These are phyloP conservation scores for Ellobius talpinus DNA, from an alignment of 2,113 vertebrate species.

Conservation along the genomic window DNA sequence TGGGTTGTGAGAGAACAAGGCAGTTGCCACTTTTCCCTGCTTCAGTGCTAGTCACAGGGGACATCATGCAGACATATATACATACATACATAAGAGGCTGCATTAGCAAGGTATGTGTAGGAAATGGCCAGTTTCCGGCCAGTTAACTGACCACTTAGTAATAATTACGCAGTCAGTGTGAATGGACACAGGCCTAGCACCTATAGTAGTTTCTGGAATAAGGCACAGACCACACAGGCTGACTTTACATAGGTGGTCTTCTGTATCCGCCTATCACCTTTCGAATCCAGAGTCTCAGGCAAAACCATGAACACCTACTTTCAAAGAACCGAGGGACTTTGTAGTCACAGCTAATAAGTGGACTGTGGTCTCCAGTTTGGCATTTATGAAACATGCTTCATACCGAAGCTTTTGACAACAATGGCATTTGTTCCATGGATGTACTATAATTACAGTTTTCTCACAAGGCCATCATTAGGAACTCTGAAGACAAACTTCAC, in stretches of 20 bases:
- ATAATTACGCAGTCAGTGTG: not conserved
- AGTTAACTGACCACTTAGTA: slow-evolving; percentile 1
- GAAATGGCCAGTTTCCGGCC: not conserved
- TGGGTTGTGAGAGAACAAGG: not conserved
- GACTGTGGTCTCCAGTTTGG: not conserved
- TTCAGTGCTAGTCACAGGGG: not conserved
- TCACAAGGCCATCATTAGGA: slow-evolving; percentile 39
- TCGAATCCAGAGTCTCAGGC: not conserved
- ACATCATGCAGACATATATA: not conserved
- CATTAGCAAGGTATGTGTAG: not conserved
- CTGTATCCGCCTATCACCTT: not conserved
- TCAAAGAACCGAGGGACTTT: not conserved
- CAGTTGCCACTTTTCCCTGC: accelerated
- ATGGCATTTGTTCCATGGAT: not conserved
- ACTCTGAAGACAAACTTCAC: slow-evolving; percentile 10
- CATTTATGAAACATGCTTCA: slow-evolving; percentile 26
- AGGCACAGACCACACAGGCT: not conserved
- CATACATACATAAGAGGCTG: no score
- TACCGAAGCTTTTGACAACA: not conserved
- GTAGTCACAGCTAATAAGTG: not conserved
- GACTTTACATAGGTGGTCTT: not conserved
- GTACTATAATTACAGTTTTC: slow-evolving; percentile 17
- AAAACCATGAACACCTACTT: not conserved
- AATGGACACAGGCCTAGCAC: not conserved
- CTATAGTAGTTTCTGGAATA: not conserved